These are phyloP conservation scores for Urocolius indicus DNA, from an alignment of 2,113 vertebrate species.

Conservation along the genomic window DNA sequence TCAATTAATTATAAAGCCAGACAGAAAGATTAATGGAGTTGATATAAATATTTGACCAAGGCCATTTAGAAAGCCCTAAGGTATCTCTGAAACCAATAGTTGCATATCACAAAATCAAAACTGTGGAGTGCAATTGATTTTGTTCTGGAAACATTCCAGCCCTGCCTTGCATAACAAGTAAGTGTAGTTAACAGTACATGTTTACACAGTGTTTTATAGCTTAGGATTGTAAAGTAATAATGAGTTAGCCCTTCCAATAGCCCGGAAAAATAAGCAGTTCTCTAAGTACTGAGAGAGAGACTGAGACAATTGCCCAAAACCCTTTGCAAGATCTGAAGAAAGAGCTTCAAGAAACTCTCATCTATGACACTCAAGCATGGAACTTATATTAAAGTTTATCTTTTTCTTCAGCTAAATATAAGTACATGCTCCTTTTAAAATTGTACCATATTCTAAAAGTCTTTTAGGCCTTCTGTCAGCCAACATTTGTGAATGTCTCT, in stretches of 20 bases:
- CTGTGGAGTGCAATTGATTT: not conserved
- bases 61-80: not conserved
- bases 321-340: not conserved
- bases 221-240: not conserved
- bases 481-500: not conserved
- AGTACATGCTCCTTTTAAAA: not conserved
- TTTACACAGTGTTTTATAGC: not conserved
- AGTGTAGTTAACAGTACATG: not conserved
- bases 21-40: slow-evolving; percentile 30
- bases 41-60: slow-evolving; percentile 45
- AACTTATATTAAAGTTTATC: not conserved
- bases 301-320: not conserved
- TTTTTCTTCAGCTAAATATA: not conserved
- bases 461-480: not conserved
- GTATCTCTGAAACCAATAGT: slow-evolving; percentile 1
- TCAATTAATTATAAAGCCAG: slow-evolving; percentile 4
- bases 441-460: not conserved
- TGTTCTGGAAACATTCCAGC: slow-evolving; percentile 16
- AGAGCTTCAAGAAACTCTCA: not conserved
- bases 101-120: slow-evolving; percentile 2
- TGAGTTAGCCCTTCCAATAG: not conserved
- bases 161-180: not conserved
- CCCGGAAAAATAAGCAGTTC: not conserved
- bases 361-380: not conserved
- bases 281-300: not conserved